Base-by-base conservation (phyloP, 64 coral and sea anemone species). In the Dendrophyllia cribrosa region DNA sequence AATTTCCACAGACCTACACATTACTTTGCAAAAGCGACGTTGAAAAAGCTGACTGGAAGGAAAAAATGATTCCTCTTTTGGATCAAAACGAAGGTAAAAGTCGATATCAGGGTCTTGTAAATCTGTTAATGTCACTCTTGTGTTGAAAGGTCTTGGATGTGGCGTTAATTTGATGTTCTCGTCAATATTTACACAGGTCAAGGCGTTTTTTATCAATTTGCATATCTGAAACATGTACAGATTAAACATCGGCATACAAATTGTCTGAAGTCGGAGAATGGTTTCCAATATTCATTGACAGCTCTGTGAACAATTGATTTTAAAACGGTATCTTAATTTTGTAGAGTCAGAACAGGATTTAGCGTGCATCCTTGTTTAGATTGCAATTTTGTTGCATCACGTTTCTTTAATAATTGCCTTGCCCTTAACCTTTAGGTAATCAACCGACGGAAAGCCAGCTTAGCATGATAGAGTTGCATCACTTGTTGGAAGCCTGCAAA, bases 1-100 rank as follows among this genome's bases (percentile, higher is more conserved):
- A 44, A 15, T 46, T 11, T 43, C 64, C 55, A 44, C 72, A 98
- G 97, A 99, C 97, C 0, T 93, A 96, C 91, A 99, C 94, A 19
- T 82, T 99, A 5, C 91, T 99, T 34, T 99, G 91, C 62, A 91
- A 96, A 25, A 93, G 89, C 48, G 97, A 96, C 69, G 78, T 74
- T 1, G 91, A 92, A 23, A 93, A 88, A 46, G 94, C 94, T 21
- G 97, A 99, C 5, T 99, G 97, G 97, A 99, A 99, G 61, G 89
- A 95, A 87, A 82, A 70, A 23, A 99, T 99, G 13, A 80, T 82
- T 47, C 82, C 87, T 19, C 94, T 90, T 6, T 79, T 96, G 19
- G 62, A 84, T 20, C 62, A 84, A 22, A 84, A 22, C 45, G 60
- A 84, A 84, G 80, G 80, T 84, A 84, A 68, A 84, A 72, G 7